These are phyloP conservation scores for Microctenopoma lineatum DNA, from an alignment of 2,797 vertebrate genomes.

Conservation along the genomic window DNA sequence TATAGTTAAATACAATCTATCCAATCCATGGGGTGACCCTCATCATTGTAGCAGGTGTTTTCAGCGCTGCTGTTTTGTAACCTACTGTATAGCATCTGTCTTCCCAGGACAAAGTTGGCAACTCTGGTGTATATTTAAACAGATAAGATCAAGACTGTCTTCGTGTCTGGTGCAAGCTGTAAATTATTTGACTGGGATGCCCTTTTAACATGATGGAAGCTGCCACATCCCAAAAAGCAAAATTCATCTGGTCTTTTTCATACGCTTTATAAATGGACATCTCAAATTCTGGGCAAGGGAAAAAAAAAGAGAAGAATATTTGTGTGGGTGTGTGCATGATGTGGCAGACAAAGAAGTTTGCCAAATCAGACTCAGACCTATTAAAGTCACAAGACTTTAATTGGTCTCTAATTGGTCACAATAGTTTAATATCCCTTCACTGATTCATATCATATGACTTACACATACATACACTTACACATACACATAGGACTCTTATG, in stretches of 20 bases:
- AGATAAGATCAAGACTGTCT: neutral
- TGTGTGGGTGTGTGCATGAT: neutral
- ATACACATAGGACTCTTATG: too few species aligned
- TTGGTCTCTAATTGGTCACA: neutral
- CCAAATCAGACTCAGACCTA: neutral
- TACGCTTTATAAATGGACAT: neutral
- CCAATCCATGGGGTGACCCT: neutral
- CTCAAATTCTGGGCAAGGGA: neutral
- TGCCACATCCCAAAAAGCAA: neutral
- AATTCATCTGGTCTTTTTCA: neutral
- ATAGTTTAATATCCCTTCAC: constrained; percentile 2
- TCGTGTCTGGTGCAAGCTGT: neutral
- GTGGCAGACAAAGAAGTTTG: neutral
- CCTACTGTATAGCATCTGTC: neutral
- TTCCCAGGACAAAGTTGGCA: neutral
- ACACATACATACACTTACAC: too few species aligned
- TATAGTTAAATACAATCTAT: neutral
- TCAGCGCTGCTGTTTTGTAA: neutral
- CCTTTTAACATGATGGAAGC: neutral
- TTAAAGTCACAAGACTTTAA: constrained; percentile 5
- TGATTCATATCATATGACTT: constrained; percentile 1
- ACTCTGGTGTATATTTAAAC: neutral
- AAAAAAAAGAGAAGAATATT: neutral
- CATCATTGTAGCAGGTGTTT: neutral
- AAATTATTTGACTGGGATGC: neutral